These are phyloP conservation scores for Heliconius charithonia DNA, from an alignment of 2,888 invertebrate genomes.

Conservation along the genomic window DNA sequence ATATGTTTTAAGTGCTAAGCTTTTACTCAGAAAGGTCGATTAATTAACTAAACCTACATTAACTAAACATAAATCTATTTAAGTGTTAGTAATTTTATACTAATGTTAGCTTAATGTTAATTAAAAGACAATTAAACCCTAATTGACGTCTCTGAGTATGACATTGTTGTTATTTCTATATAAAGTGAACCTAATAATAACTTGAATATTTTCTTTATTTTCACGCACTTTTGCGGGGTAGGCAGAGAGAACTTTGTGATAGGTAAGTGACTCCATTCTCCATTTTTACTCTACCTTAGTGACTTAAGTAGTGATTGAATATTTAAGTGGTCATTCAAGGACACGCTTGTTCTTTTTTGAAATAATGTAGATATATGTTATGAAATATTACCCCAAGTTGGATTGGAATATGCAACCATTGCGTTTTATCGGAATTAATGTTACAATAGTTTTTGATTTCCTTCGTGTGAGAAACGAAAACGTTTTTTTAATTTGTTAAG, in stretches of 20 bases:
- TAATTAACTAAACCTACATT: background rate
- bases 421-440: no score
- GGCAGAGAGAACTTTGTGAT: constrained; percentile 21
- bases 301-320: background rate
- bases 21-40: background rate
- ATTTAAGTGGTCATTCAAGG: background rate
- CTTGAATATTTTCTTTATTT: constrained; percentile 13
- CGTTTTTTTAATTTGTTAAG: no score
- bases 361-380: no score
- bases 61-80: no score
- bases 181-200: background rate
- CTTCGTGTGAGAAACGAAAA: no score
- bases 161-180: background rate
- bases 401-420: no score
- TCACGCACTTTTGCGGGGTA: constrained; percentile 21
- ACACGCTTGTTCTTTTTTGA: background rate
- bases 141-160: background rate
- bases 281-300: background rate
- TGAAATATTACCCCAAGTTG: no score
- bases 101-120: background rate
- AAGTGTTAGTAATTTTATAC: no score
- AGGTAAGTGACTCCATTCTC: constrained; percentile 21
- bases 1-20: background rate
- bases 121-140: background rate
- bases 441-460: no score